Evolutionary conservation across 2,113 vertebrate genomes (phyloP).

Genomic region (Hydrochoerus hydrochaeris): DNA sequence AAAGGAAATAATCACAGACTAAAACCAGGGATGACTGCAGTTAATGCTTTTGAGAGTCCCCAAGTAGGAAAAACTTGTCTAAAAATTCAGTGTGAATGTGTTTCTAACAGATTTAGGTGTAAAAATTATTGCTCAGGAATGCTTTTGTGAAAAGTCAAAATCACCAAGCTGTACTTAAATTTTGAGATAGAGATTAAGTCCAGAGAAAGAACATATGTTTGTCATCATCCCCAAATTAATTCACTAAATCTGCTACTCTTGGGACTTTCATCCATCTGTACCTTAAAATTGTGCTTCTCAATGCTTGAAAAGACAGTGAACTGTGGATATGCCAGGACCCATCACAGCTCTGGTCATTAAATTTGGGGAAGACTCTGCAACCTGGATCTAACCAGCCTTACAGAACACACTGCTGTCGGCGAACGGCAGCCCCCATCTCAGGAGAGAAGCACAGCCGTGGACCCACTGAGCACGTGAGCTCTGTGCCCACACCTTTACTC

Average conservation of each 20-base stretch:
- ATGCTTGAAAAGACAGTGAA: not conserved
- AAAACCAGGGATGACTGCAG: not conserved
- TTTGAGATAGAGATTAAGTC: not conserved
- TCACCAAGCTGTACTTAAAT: not conserved
- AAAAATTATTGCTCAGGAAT: slow-evolving; percentile 29
- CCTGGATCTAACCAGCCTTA: not conserved
- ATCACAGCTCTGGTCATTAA: not conserved
- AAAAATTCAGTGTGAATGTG: slow-evolving; percentile 47
- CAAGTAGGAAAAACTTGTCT: slow-evolving; percentile 14
- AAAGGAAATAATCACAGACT: not conserved
- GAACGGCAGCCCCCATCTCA: not conserved
- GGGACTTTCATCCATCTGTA: not conserved
- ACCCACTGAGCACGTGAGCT: not conserved
- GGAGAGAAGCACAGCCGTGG: not conserved
- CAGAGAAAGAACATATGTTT: not conserved
- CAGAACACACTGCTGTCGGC: not conserved
- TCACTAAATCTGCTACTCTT: not conserved
- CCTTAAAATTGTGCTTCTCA: not conserved
- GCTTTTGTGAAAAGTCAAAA: slow-evolving; percentile 38
- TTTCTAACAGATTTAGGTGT: slow-evolving; percentile 29
- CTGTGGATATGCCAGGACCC: not conserved
- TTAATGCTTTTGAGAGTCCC: slow-evolving; percentile 28
- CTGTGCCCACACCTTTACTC: not conserved
- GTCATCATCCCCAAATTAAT: not conserved
- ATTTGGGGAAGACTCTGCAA: not conserved